A percentile compares a stretch with the other conserved stretches of the same genome.
phyloP scores from a whole-genome alignment of 2,113 vertebrate species.

The Orcinus orca region DNA sequence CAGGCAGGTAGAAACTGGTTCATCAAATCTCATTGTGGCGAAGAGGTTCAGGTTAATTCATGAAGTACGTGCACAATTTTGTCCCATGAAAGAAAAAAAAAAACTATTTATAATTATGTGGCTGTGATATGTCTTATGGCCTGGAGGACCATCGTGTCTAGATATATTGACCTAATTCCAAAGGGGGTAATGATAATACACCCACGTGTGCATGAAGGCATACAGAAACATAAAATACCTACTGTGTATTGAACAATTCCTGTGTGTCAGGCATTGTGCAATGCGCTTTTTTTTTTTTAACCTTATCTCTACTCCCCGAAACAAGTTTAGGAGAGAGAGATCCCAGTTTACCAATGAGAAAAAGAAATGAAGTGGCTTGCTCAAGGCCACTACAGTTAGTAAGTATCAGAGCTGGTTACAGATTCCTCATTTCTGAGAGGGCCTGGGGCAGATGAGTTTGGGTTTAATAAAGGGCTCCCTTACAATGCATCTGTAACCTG shows the following conservation, averaged over 20 bases:
- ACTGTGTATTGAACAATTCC: background rate
- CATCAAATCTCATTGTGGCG: background rate
- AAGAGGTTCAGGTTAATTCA: background rate
- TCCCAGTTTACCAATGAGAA: background rate
- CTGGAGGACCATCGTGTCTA: background rate
- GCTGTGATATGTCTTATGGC: background rate
- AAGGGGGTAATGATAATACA: background rate
- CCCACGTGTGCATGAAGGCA: background rate
- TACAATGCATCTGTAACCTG: background rate
- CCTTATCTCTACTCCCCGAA: background rate
- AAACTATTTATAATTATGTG: background rate
- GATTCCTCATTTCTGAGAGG: background rate
- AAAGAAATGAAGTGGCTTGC: background rate
- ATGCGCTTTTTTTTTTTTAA: background rate
- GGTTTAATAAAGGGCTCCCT: background rate
- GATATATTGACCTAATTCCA: background rate
- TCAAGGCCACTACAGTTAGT: background rate
- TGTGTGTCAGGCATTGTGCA: background rate
- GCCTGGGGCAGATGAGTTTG: background rate
- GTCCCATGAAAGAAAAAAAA: background rate
- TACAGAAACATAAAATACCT: background rate
- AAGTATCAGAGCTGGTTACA: background rate
- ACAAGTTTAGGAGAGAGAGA: background rate
- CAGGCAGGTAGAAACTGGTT: slow-evolving; percentile 1
- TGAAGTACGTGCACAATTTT: background rate